These are phyloP conservation scores for Menidia menidia DNA, from an alignment of 2,797 vertebrate genomes.

Conservation along the genomic window DNA sequence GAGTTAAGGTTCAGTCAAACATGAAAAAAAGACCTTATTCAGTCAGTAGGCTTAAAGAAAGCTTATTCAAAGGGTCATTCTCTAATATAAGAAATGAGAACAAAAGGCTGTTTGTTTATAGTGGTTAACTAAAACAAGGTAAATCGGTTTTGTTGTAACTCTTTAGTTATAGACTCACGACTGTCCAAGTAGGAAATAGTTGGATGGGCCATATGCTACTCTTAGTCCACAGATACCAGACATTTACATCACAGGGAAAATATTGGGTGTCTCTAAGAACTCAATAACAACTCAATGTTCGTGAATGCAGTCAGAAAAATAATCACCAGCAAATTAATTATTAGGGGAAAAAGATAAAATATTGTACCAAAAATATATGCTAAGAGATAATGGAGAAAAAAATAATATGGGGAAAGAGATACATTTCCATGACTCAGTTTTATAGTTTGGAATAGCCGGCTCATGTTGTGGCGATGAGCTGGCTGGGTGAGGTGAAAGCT, in stretches of 20 bases:
- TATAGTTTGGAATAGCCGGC: conserved; percentile 20
- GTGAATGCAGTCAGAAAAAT: conserved; percentile 15
- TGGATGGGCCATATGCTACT: conserved; percentile 15
- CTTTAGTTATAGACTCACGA: no score
- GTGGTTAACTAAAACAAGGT: neutral
- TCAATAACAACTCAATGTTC: no score
- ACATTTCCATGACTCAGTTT: conserved; percentile 33
- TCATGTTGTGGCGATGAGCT: conserved; percentile 32
- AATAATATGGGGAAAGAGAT: neutral
- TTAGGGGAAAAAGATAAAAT: neutral
- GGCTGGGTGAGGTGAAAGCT: conserved; percentile 38
- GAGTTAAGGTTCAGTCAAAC: no score
- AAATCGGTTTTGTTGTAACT: no score
- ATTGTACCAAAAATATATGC: neutral
- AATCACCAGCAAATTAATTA: conserved; percentile 10
- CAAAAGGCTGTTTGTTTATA: neutral
- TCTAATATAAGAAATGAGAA: no score
- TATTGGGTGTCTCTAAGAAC: conserved; percentile 24
- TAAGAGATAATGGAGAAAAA: no score
- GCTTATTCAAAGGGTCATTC: neutral
- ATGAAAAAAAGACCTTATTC: no score
- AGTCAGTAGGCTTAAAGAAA: neutral
- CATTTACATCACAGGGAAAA: conserved; percentile 31
- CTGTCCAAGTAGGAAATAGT: conserved; percentile 14
- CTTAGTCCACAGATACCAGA: conserved; percentile 28